phyloP scores from a whole-genome alignment of 1,140 invertebrate genomes.

The Watersipora subatra region DNA sequence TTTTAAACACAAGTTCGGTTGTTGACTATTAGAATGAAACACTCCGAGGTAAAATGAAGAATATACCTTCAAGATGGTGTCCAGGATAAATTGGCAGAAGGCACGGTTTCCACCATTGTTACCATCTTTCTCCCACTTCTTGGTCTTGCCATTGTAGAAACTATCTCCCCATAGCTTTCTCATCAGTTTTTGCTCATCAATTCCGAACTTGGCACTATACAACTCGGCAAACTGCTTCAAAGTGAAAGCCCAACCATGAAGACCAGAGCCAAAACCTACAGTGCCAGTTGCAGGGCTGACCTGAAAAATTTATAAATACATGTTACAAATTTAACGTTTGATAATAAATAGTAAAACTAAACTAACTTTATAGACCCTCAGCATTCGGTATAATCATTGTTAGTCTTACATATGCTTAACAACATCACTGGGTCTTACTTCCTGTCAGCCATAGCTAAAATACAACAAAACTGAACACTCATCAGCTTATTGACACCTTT shows the following conservation, averaged over 20 bases:
- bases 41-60: not conserved
- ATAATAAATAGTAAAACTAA: not conserved
- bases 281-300: slow-evolving; percentile 93
- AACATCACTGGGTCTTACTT: too few species aligned
- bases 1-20: not conserved
- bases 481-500: too few species aligned
- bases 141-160: slow-evolving; percentile 66
- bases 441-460: too few species aligned
- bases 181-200: slow-evolving; percentile 91
- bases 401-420: too few species aligned
- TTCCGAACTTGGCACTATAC: slow-evolving; percentile 97
- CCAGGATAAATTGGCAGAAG: not conserved
- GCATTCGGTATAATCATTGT: not conserved
- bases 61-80: not conserved
- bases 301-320: slow-evolving; percentile 40
- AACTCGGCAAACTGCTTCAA: slow-evolving; percentile 98
- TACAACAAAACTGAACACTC: too few species aligned
- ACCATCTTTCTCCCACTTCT: slow-evolving; percentile 8
- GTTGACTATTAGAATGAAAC: not conserved
- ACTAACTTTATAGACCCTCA: not conserved
- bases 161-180: slow-evolving; percentile 84
- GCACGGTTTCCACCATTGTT: not conserved
- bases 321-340: too few species aligned
- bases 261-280: slow-evolving; percentile 94
- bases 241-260: slow-evolving; percentile 99